phyloP scores from a whole-genome alignment of 2,888 invertebrate genomes.

The Eutolmus rufibarbis region DNA sequence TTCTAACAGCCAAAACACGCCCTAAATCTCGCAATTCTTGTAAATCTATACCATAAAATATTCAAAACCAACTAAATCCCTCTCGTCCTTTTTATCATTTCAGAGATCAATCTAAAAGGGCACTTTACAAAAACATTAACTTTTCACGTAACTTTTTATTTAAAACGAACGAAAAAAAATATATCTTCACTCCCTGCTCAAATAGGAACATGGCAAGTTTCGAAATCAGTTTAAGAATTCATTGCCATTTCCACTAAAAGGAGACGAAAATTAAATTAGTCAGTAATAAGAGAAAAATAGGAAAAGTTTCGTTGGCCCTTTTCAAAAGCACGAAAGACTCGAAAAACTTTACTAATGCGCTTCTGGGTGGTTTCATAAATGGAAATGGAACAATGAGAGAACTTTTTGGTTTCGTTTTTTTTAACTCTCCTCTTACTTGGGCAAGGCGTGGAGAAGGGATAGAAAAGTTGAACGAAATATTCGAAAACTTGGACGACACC shows the following conservation, averaged over 20 bases:
- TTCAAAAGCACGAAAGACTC: neutral
- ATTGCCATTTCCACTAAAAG: neutral
- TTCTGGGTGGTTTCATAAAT: neutral
- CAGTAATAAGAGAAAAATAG: constrained; percentile 12
- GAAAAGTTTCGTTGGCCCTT: constrained; percentile 8
- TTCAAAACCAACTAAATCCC: neutral
- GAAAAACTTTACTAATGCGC: constrained; percentile 6
- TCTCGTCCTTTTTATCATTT: neutral
- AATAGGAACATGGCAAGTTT: neutral
- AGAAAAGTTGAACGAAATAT: neutral
- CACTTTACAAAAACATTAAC: neutral
- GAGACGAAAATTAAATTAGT: constrained; percentile 16
- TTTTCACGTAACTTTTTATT: constrained; percentile 1
- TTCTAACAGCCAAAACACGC: neutral
- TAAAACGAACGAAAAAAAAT: neutral
- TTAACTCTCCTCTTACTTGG: neutral
- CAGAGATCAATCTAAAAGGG: neutral
- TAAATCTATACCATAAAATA: neutral
- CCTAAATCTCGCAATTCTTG: neutral
- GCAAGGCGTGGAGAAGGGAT: neutral
- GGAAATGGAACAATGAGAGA: neutral
- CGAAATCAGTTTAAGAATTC: constrained; percentile 6
- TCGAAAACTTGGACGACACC: neutral
- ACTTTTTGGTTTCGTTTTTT: neutral
- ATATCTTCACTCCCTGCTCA: neutral